A percentile compares a stretch with the other conserved stretches of the same genome.
Evolutionary conservation across 2,888 invertebrate genomes (phyloP).

Genomic region (Oxyteleia sp.): DNA sequence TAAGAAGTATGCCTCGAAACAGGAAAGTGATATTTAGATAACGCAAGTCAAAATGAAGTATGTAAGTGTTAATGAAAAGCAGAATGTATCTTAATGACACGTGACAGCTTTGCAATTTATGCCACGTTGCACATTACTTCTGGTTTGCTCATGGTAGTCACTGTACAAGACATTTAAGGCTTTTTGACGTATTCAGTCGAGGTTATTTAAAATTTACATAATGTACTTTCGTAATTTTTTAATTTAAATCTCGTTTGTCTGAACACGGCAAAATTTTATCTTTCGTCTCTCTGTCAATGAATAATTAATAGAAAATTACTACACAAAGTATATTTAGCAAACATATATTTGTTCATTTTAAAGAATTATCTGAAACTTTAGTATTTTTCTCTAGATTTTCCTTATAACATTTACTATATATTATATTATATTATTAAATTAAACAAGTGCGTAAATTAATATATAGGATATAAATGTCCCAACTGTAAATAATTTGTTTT

Average conservation of each 20-base stretch:
- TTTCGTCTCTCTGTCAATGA: too few species aligned
- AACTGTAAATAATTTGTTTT: too few species aligned
- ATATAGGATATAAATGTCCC: too few species aligned
- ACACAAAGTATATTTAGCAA: too few species aligned
- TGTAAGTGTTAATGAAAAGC: constrained; percentile 28
- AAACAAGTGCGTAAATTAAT: too few species aligned
- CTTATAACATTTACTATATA: too few species aligned
- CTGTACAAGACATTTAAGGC: constrained; percentile 34
- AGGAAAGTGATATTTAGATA: constrained; percentile 7
- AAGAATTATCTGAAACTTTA: too few species aligned
- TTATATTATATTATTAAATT: too few species aligned
- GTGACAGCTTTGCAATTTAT: constrained; percentile 46
- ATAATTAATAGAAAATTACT: too few species aligned
- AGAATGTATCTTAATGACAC: constrained; percentile 27
- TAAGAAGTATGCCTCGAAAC: neutral
- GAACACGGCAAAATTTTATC: too few species aligned
- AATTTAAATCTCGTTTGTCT: neutral
- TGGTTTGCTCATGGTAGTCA: constrained; percentile 25
- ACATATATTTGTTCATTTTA: too few species aligned
- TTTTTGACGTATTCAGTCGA: constrained; percentile 3
- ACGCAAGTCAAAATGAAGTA: constrained; percentile 7
- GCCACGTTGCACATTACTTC: constrained; percentile 45
- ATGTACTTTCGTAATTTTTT: neutral
- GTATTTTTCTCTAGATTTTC: too few species aligned
- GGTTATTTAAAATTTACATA: neutral